Percentiles rank a stretch among this genome's conserved stretches.
These are phyloP conservation scores for Callaeas wilsoni DNA, from an alignment of 2,113 vertebrate species.

Conservation along the genomic window DNA sequence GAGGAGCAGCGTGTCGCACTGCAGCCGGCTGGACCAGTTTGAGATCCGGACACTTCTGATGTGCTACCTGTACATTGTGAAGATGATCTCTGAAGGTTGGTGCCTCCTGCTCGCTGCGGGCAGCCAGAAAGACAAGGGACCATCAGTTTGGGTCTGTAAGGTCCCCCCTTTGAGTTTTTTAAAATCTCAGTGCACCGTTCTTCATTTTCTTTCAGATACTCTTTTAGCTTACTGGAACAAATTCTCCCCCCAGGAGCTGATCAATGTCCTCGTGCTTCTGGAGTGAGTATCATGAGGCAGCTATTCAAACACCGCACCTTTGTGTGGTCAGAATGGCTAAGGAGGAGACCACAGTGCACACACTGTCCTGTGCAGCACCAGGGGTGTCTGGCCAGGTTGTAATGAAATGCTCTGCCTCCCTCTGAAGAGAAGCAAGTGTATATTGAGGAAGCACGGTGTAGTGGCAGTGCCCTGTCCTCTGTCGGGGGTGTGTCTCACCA, in stretches of 20 bases:
- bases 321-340: neutral
- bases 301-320: neutral
- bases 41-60: slow-evolving; percentile 89
- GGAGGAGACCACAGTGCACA: neutral
- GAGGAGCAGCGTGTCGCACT: slow-evolving; percentile 78
- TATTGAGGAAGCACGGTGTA: accelerated
- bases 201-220: slow-evolving; percentile 78
- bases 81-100: slow-evolving; percentile 93
- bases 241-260: slow-evolving; percentile 86
- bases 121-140: neutral
- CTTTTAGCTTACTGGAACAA: slow-evolving; percentile 92
- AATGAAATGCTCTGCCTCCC: neutral
- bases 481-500: neutral
- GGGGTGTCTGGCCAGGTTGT: neutral
- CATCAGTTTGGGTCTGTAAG: neutral
- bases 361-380: neutral
- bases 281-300: slow-evolving; percentile 81
- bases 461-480: neutral
- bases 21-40: slow-evolving; percentile 83
- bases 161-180: neutral
- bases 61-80: slow-evolving; percentile 88
- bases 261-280: slow-evolving; percentile 88
- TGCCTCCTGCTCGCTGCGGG: neutral
- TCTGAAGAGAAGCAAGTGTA: neutral
- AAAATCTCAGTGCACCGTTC: neutral